Conservation (phyloP, 1,140 invertebrate species). For the Hormaphis cornu region DNA sequence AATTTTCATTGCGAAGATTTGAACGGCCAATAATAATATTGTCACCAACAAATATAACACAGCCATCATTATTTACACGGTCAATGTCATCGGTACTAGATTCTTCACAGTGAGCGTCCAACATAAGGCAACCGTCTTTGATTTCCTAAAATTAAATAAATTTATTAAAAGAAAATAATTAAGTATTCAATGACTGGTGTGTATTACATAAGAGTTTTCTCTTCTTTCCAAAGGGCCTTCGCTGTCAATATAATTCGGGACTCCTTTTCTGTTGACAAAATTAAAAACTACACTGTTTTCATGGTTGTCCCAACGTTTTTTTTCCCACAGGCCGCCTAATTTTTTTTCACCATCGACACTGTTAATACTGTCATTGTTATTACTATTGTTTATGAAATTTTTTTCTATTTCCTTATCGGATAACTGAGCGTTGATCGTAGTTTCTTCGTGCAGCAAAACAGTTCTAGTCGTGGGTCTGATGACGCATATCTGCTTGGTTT, state of each 20-base stretch:
- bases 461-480: constrained; percentile 29
- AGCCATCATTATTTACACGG: neutral
- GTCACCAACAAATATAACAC: constrained; percentile 20
- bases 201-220: constrained; percentile 39
- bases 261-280: constrained; percentile 69
- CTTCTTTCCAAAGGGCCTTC: constrained; percentile 64
- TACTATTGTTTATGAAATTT: constrained; percentile 59
- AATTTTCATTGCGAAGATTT: constrained; percentile 20
- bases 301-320: constrained; percentile 48
- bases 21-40: constrained; percentile 25
- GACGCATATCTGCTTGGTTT: constrained; percentile 25
- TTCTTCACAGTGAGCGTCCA: constrained; percentile 28
- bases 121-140: constrained; percentile 9
- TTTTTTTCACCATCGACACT: constrained; percentile 31
- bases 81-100: constrained; percentile 30
- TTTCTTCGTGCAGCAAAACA: constrained; percentile 9
- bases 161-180: neutral
- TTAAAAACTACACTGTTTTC: constrained; percentile 73
- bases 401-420: constrained; percentile 59
- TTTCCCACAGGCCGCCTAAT: constrained; percentile 45
- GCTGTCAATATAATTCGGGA: constrained; percentile 83
- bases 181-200: neutral
- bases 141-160: neutral
- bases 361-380: constrained; percentile 37
- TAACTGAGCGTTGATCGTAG: constrained; percentile 39